Evolutionary conservation across 1,140 invertebrate species (phyloP).

Genomic region (Conus ventricosus): DNA sequence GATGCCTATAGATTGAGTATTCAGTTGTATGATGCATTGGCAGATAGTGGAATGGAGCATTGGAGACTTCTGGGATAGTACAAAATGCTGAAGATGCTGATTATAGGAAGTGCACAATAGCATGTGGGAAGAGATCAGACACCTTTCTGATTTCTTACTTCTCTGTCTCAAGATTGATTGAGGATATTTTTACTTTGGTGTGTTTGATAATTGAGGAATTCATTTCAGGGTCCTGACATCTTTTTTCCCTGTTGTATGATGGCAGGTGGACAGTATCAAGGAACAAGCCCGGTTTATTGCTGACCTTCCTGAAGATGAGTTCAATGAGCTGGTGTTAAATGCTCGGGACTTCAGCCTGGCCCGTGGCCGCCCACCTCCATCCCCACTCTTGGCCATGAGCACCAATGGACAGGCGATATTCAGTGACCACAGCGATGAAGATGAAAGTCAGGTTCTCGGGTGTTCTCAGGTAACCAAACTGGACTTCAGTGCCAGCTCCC

Average conservation of each 20-base stretch:
- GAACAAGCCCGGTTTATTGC: conserved; percentile 58
- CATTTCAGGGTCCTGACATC: conserved; percentile 45
- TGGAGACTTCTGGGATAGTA: no score
- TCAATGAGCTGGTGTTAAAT: conserved; percentile 58
- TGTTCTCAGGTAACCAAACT: not conserved
- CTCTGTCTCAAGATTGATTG: no score
- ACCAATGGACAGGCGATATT: conserved; percentile 29
- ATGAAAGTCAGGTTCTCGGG: not conserved
- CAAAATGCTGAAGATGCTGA: no score
- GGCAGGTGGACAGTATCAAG: conserved; percentile 65
- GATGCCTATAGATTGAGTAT: no score
- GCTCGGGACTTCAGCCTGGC: conserved; percentile 66
- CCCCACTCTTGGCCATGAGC: conserved; percentile 23
- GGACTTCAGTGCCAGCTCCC: not conserved
- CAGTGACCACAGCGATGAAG: conserved; percentile 52
- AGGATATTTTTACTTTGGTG: no score
- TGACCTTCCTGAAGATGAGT: conserved; percentile 64
- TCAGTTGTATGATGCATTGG: no score
- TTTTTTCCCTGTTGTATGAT: conserved; percentile 58
- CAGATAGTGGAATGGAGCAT: no score
- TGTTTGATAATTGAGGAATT: no score
- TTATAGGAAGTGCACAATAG: no score
- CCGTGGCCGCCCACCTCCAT: conserved; percentile 38
- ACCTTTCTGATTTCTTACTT: no score
- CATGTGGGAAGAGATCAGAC: no score